A percentile compares a stretch with the other conserved stretches of the same genome.
Conservation (phyloP, 2,888 invertebrate species). For the Mythimna vitellina region DNA sequence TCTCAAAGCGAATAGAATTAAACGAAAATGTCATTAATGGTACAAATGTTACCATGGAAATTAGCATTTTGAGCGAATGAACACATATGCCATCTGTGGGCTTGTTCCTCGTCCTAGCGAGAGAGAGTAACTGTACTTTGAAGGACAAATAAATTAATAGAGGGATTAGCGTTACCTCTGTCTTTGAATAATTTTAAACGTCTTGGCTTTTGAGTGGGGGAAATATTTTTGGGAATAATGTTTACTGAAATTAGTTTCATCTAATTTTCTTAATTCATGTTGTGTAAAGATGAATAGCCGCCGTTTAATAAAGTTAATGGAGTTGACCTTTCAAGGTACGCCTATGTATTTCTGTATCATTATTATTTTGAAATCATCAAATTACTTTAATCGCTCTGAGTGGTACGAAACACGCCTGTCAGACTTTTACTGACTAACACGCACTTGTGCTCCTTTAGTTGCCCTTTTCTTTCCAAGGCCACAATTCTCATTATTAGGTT, state of each 20-base stretch:
- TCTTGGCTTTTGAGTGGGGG: slow-evolving; percentile 9
- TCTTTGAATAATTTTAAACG: slow-evolving; percentile 24
- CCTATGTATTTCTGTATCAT: too few species aligned
- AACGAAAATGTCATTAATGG: slow-evolving; percentile 62
- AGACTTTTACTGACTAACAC: too few species aligned
- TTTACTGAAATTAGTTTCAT: slow-evolving; percentile 12
- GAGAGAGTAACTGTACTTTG: slow-evolving; percentile 38
- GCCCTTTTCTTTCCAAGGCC: too few species aligned
- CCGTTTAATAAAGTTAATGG: too few species aligned
- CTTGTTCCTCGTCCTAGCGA: slow-evolving; percentile 45
- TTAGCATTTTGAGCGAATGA: slow-evolving; percentile 65
- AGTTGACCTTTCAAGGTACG: too few species aligned
- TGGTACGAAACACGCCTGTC: too few species aligned
- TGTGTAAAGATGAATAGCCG: background rate
- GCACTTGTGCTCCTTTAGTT: too few species aligned
- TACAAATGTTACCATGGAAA: slow-evolving; percentile 50
- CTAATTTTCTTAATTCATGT: background rate
- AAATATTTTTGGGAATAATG: slow-evolving; percentile 15
- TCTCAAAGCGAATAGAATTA: slow-evolving; percentile 57
- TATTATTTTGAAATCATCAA: too few species aligned
- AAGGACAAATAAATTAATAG: slow-evolving; percentile 42
- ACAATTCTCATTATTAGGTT: too few species aligned
- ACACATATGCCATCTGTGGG: slow-evolving; percentile 48
- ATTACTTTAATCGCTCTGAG: too few species aligned
- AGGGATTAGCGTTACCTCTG: slow-evolving; percentile 46